phyloP scores from a whole-genome alignment of 2,113 vertebrate genomes.

The Gadus macrocephalus region DNA sequence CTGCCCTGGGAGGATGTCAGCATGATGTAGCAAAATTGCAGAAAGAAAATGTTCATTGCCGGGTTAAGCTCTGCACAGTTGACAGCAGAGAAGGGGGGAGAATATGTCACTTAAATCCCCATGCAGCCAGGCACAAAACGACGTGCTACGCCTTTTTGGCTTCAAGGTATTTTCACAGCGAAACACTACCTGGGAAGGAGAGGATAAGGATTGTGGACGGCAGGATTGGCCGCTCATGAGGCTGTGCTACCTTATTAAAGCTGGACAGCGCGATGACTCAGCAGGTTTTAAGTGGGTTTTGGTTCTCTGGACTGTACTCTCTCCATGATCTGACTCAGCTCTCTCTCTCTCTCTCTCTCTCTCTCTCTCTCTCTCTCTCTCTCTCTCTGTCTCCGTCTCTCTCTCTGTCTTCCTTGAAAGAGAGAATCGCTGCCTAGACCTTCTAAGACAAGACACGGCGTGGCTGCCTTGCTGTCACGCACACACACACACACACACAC shows the following conservation, averaged over 20 bases:
- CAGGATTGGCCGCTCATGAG: conserved; percentile 45
- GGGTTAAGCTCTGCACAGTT: conserved; percentile 46
- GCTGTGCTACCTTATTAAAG: conserved; percentile 58
- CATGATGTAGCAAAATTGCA: conserved; percentile 52
- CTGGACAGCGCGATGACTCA: conserved; percentile 56
- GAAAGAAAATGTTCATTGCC: conserved; percentile 41
- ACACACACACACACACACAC: too few relatives aligned
- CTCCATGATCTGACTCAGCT: conserved; percentile 60
- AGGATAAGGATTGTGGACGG: conserved; percentile 57
- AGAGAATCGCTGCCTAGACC: conserved; percentile 33
- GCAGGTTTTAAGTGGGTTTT: conserved; percentile 56
- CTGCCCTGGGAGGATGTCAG: conserved; percentile 54
- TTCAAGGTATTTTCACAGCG: conserved; percentile 16
- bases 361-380: too few relatives aligned
- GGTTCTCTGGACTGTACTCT: conserved; percentile 22
- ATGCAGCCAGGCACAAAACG: conserved; percentile 19
- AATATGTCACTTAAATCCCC: conserved; percentile 35
- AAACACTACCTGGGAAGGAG: conserved; percentile 17
- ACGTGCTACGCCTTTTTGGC: conserved; percentile 13
- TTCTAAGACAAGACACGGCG: conserved; percentile 41
- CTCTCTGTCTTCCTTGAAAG: conserved; percentile 55
- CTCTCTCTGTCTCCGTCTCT: conserved; percentile 9
- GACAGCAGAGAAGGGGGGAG: conserved; percentile 31
- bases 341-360: conserved; percentile 1
- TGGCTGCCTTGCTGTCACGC: conserved; percentile 1